Percentiles rank a stretch among this genome's conserved stretches.
Conservation (phyloP, 1,140 invertebrate genomes). For the Matsumurasca onukii region DNA sequence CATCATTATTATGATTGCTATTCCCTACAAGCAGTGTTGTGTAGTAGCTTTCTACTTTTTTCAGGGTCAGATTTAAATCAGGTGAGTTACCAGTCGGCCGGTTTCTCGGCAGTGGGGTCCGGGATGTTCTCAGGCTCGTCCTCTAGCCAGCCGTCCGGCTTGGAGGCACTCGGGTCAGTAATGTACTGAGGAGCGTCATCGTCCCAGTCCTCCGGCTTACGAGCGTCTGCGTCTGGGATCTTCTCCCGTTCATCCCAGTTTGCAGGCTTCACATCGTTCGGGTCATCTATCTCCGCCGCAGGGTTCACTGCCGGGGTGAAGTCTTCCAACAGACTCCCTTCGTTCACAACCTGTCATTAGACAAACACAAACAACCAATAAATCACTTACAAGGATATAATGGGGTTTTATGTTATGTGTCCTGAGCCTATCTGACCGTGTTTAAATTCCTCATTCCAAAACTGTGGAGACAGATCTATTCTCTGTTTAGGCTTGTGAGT, state of each 20-base stretch:
- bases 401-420: too few relatives aligned
- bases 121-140: constrained; percentile 87
- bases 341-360: constrained; percentile 50
- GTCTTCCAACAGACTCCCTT: constrained; percentile 85
- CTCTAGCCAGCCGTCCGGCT: constrained; percentile 93
- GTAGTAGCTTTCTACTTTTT: too few relatives aligned
- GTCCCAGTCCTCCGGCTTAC: constrained; percentile 94
- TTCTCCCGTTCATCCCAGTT: constrained; percentile 98
- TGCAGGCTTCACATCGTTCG: constrained; percentile 82
- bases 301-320: constrained; percentile 94
- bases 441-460: too few relatives aligned
- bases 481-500: too few relatives aligned
- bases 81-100: constrained; percentile 85
- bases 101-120: constrained; percentile 85
- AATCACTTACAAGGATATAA: too few relatives aligned
- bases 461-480: too few relatives aligned
- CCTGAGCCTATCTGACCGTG: too few relatives aligned
- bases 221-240: constrained; percentile 84
- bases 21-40: too few relatives aligned
- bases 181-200: constrained; percentile 91
- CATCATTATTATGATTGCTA: too few relatives aligned
- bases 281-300: constrained; percentile 93
- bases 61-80: too few relatives aligned
- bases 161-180: constrained; percentile 81
- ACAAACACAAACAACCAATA: background rate